These are phyloP conservation scores for Armadillidium nasatum DNA, from an alignment of 1,140 invertebrate genomes.

Conservation along the genomic window DNA sequence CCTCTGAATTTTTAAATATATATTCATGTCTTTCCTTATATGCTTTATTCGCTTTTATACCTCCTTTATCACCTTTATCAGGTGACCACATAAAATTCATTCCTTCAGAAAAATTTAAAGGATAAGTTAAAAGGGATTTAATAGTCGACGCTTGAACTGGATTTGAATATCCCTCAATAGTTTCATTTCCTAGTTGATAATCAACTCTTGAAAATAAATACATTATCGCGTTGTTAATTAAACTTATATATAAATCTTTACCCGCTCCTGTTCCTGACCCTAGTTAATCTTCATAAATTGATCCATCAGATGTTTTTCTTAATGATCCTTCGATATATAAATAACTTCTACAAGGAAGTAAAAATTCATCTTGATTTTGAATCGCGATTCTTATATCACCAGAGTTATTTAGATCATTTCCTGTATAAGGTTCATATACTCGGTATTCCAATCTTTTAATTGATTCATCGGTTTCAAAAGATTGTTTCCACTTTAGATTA, in stretches of 20 bases:
- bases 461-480: neutral
- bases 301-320: neutral
- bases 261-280: too few species aligned
- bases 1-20: too few species aligned
- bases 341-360: neutral
- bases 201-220: neutral
- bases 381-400: neutral
- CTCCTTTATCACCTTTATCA: neutral
- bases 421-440: neutral
- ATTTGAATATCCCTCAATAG: neutral
- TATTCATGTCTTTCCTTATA: too few species aligned
- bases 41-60: neutral
- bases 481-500: neutral
- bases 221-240: neutral
- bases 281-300: neutral
- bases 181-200: neutral
- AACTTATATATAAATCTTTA: neutral
- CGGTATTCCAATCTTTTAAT: neutral
- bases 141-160: neutral
- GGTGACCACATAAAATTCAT: neutral
- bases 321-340: neutral
- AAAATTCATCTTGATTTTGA: slow-evolving; percentile 4
- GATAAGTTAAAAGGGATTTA: neutral
- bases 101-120: neutral
- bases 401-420: neutral